A percentile compares a stretch with the other conserved stretches of the same genome.
Evolutionary conservation across 2,797 vertebrate genomes (phyloP).

Genomic region (Pangasius larnaudii): DNA sequence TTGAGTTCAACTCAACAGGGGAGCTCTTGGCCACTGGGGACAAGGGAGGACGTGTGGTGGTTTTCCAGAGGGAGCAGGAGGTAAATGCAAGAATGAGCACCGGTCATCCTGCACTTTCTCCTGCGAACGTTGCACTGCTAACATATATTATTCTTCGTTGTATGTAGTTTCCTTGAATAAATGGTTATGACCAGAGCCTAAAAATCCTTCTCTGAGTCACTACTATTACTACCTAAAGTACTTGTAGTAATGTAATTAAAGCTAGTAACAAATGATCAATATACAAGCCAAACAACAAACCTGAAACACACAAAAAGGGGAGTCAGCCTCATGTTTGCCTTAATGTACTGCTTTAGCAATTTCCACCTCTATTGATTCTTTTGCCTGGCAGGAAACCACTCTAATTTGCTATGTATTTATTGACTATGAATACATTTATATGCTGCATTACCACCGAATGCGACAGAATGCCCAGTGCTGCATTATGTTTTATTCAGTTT

Average conservation of each 20-base stretch:
- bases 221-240: not conserved
- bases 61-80: constrained; percentile 91
- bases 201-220: not conserved
- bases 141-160: not conserved
- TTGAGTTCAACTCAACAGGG: constrained; percentile 91
- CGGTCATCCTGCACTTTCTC: constrained; percentile 1
- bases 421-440: constrained; percentile 34
- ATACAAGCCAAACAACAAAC: not conserved
- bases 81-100: constrained; percentile 68
- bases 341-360: constrained; percentile 41
- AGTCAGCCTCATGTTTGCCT: constrained; percentile 13
- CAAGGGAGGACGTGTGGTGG: constrained; percentile 90
- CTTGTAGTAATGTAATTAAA: not conserved
- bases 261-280: not conserved
- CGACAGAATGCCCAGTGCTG: constrained; percentile 19
- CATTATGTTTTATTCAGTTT: constrained; percentile 39
- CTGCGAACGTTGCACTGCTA: not conserved
- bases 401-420: constrained; percentile 31
- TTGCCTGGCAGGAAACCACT: constrained; percentile 34
- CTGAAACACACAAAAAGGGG: not conserved
- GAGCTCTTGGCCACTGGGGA: constrained; percentile 89
- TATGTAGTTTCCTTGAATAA: not conserved
- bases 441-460: constrained; percentile 13
- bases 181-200: no score
- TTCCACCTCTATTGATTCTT: constrained; percentile 48